Percentiles rank a stretch among this genome's conserved stretches.
Evolutionary conservation across 2,888 invertebrate species (phyloP).

Genomic region (Stenichneumon culpator): DNA sequence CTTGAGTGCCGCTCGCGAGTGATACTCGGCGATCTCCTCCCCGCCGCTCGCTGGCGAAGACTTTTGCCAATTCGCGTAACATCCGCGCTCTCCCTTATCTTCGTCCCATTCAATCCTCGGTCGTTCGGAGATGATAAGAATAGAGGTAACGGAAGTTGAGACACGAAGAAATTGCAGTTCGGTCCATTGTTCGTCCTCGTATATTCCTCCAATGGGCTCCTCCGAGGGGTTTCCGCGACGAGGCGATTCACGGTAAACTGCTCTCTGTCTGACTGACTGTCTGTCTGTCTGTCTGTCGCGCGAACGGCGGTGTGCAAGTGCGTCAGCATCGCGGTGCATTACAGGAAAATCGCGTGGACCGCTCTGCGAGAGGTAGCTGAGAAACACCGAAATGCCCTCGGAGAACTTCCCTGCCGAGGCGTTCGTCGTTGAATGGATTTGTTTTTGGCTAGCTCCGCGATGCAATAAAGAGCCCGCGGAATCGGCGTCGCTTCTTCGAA

Average conservation of each 20-base stretch:
- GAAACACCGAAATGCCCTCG: conserved; percentile 50
- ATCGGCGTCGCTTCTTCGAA: conserved; percentile 61
- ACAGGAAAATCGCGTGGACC: conserved; percentile 15
- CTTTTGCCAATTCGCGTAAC: conserved; percentile 61
- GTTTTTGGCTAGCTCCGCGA: conserved; percentile 72
- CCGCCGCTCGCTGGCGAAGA: not conserved
- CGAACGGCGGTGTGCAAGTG: conserved; percentile 2
- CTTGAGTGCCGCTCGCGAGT: conserved; percentile 4
- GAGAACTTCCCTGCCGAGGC: conserved; percentile 60
- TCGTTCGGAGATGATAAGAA: conserved; percentile 62
- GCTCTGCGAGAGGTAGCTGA: conserved; percentile 15
- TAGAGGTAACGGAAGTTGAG: conserved; percentile 61
- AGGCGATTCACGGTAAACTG: not conserved
- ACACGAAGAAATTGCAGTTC: conserved; percentile 64
- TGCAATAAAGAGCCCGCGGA: conserved; percentile 70
- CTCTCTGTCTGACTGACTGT: not conserved
- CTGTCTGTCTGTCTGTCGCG: not conserved
- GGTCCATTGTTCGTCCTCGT: conserved; percentile 62
- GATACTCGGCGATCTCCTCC: conserved; percentile 19
- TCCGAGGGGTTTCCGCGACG: not conserved
- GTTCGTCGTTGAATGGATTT: conserved; percentile 73
- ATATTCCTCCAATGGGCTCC: conserved; percentile 49
- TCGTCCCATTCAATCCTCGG: conserved; percentile 24
- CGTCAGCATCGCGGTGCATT: conserved; percentile 54
- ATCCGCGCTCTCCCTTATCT: conserved; percentile 34